Percentiles rank a stretch among this genome's conserved stretches.
Evolutionary conservation across 1,140 invertebrate genomes (phyloP).

Genomic region (Lithobius niger): DNA sequence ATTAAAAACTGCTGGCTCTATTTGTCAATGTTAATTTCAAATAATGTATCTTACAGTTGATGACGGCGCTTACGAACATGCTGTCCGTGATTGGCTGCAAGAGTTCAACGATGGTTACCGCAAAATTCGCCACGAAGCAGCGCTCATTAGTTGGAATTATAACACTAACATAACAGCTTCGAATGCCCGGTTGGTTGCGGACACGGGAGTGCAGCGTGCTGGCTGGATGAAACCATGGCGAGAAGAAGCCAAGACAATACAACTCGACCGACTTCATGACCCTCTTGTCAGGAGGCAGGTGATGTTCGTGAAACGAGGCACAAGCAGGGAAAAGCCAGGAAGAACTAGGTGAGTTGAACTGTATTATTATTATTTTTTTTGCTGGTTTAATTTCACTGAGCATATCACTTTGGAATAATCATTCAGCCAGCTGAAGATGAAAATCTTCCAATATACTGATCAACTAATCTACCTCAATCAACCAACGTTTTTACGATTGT

Average conservation of each 20-base stretch:
- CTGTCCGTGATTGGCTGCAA: slow-evolving; percentile 1
- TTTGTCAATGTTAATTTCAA: no score
- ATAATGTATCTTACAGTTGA: background rate
- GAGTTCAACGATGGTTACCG: background rate
- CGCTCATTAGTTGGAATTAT: slow-evolving; percentile 4
- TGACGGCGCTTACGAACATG: background rate
- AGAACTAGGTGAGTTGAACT: slow-evolving; percentile 1
- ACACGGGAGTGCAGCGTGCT: background rate
- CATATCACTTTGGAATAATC: no score
- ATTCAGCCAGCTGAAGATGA: no score
- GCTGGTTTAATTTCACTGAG: no score
- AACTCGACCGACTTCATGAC: background rate
- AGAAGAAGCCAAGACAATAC: background rate
- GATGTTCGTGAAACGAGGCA: background rate
- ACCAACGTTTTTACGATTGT: no score
- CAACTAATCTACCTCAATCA: no score
- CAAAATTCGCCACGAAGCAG: background rate
- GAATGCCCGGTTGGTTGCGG: slow-evolving; percentile 40
- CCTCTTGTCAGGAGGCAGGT: background rate
- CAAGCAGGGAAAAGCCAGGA: background rate
- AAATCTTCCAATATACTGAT: no score
- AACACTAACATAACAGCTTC: slow-evolving; percentile 42
- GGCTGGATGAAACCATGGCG: slow-evolving; percentile 1
- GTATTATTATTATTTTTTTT: no score
- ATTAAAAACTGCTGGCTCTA: no score